Conservation (phyloP, 1,140 invertebrate species). For the Propsilocerus akamusi region DNA sequence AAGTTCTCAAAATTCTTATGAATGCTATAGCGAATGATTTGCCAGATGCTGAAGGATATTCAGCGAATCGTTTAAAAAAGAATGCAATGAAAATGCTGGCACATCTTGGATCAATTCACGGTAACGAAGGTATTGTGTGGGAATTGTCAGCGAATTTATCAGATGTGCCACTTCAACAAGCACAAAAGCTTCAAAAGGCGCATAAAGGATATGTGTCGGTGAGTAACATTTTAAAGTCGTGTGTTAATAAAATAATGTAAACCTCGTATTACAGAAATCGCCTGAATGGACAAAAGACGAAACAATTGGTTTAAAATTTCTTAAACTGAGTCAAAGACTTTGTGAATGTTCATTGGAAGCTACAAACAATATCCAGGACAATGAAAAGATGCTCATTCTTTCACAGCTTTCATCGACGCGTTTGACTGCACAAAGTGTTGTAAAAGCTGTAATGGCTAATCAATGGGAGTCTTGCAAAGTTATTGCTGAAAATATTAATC, state of each 20-base stretch:
- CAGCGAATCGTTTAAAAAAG: slow-evolving; percentile 30
- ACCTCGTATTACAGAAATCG: slow-evolving; percentile 23
- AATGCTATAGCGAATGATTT: slow-evolving; percentile 46
- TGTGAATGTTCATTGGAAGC: slow-evolving; percentile 23
- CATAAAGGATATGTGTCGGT: slow-evolving; percentile 35
- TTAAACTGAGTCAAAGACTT: slow-evolving; percentile 27
- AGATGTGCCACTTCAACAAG: slow-evolving; percentile 34
- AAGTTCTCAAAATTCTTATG: slow-evolving; percentile 57
- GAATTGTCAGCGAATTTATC: slow-evolving; percentile 55
- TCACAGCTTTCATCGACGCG: slow-evolving; percentile 38
- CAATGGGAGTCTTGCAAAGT: not conserved
- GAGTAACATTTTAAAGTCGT: not conserved
- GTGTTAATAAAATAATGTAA: slow-evolving; percentile 24
- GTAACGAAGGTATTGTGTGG: slow-evolving; percentile 56
- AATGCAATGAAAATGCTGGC: slow-evolving; percentile 61
- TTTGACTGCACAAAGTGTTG: slow-evolving; percentile 31
- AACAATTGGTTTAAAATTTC: slow-evolving; percentile 25
- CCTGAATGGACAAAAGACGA: slow-evolving; percentile 36
- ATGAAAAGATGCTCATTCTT: slow-evolving; percentile 16
- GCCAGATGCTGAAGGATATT: slow-evolving; percentile 32
- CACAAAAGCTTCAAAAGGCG: slow-evolving; percentile 40
- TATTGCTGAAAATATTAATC: not conserved
- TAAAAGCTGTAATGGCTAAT: slow-evolving; percentile 19
- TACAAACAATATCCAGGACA: slow-evolving; percentile 12
- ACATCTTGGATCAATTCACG: slow-evolving; percentile 46